Conservation (phyloP, 2,113 vertebrate species). For the Tylochromis polylepis region DNA sequence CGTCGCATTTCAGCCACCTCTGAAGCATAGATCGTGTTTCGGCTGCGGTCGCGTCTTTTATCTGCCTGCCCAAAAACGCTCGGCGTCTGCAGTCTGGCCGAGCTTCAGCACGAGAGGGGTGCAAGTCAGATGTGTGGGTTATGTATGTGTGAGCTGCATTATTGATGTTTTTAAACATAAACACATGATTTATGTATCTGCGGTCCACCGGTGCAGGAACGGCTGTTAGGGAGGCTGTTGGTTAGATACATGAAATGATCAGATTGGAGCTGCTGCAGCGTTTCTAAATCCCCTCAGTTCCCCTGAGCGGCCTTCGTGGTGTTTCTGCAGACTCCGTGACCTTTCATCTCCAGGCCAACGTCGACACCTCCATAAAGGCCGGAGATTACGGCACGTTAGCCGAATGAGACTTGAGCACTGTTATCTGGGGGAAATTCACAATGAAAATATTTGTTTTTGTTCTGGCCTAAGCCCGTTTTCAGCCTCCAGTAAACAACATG, state of each 20-base stretch:
- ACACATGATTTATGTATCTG: background rate
- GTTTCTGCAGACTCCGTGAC: background rate
- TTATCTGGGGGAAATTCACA: background rate
- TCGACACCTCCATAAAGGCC: background rate
- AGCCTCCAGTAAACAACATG: background rate
- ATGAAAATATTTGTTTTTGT: background rate
- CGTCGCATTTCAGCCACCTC: background rate
- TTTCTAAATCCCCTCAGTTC: background rate
- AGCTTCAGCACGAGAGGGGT: background rate
- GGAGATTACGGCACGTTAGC: fast-evolving
- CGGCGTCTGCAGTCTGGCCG: background rate
- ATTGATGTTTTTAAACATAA: background rate
- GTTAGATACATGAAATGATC: background rate
- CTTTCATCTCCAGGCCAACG: background rate
- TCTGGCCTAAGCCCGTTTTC: background rate
- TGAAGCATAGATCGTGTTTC: background rate
- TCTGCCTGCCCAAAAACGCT: background rate
- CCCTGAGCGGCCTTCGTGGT: fast-evolving
- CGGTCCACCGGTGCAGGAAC: background rate
- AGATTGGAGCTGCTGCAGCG: background rate
- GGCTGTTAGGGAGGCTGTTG: background rate
- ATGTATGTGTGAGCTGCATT: background rate
- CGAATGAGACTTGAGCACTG: background rate
- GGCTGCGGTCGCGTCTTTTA: background rate
- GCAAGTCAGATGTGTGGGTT: background rate